Evolutionary conservation across 2,113 vertebrate species (phyloP), one percentile per base, ranked within the genome.

Genomic region (Morone chrysops): DNA sequence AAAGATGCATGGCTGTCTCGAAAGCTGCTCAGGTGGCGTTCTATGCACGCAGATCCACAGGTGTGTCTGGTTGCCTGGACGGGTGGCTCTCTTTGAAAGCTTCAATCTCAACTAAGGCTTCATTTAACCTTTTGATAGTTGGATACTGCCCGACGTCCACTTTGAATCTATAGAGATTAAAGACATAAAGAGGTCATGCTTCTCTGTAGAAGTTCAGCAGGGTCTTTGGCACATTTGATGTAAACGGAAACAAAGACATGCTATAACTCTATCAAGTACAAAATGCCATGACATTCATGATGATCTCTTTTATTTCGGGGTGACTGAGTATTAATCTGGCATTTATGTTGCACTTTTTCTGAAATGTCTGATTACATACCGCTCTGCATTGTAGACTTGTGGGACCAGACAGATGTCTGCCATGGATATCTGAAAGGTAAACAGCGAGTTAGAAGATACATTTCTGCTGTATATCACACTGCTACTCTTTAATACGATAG

Each of bases 371-470:
- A 22, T 22, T 9, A 51, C 18, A 36, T 95, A 99, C 98, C 98
- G 97, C 62, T 97, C 96, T 77, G 98, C 97, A 68, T 99, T 99
- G 91, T 93, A 95, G 90, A 99, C 98, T 83, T 99, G 98, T 78
- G 98, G 98, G 2, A 92, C 97, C 90, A 99, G 95, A 93, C 98
- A 99, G 70, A 98, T 91, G 85, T 99, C 98, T 68, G 98, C 98
- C 97, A 99, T 96, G 63, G 98, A 97, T 70, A 99, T 95, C 98
- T 99, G 80, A 67, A 93, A 90, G 79, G 8, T 22, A 63, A 36
- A 8, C 18, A 68, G 43, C 17, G 7, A 18, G 12, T 73, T 18
- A 5, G n/a, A 70, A 81, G 20, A 56, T 31, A 53, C 43, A 38
- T 3, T 40, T 73, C 8, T 62, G 41, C 11, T 72, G 16, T 36